A percentile compares a stretch with the other conserved stretches of the same genome.
These are phyloP conservation scores for Rattus rattus DNA, from an alignment of 2,113 vertebrate genomes.

Conservation along the genomic window DNA sequence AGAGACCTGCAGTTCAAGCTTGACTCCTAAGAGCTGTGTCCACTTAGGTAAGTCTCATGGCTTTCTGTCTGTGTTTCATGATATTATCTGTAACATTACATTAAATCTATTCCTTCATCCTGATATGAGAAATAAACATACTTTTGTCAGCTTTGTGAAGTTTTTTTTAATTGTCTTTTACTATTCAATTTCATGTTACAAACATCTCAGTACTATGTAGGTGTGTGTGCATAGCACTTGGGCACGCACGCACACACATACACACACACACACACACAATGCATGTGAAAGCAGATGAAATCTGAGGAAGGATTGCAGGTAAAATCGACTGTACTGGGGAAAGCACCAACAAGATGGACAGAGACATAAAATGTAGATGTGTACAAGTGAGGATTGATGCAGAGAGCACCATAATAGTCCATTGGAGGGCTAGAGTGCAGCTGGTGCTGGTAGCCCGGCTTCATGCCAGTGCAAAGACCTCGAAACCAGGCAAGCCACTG, in stretches of 20 bases:
- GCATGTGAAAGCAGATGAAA: neutral
- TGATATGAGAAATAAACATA: neutral
- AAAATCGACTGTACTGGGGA: neutral
- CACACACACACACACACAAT: neutral
- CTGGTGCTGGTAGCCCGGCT: neutral
- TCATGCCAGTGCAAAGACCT: neutral
- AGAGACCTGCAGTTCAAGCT: neutral
- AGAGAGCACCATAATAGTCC: neutral
- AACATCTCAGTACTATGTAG: neutral
- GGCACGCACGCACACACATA: no score
- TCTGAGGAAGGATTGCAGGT: neutral
- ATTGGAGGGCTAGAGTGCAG: neutral
- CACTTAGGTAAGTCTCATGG: neutral
- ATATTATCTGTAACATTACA: neutral
- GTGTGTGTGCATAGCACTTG: neutral
- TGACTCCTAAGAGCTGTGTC: neutral
- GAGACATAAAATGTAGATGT: neutral
- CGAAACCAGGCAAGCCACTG: neutral
- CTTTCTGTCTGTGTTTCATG: neutral
- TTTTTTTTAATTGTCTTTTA: slow-evolving; percentile 28
- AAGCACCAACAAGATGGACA: neutral
- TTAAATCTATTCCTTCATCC: neutral
- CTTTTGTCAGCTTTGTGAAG: neutral
- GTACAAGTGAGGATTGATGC: neutral
- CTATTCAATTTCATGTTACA: neutral